These are phyloP conservation scores for Cydia pomonella DNA, from an alignment of 1,140 invertebrate species.

Conservation along the genomic window DNA sequence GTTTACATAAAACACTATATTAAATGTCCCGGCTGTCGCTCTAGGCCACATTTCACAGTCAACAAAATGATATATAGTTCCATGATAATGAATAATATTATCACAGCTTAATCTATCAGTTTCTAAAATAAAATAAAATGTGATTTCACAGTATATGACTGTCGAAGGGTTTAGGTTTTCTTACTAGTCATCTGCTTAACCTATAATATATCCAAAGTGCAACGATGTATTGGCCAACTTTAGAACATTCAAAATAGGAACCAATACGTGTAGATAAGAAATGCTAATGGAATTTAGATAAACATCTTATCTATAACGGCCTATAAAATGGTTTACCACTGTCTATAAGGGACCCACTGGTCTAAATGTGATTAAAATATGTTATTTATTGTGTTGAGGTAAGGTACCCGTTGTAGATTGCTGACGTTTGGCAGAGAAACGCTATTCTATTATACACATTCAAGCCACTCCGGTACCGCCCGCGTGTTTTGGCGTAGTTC, in stretches of 20 bases:
- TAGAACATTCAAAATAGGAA: background rate
- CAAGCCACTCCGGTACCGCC: slow-evolving; percentile 20
- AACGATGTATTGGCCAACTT: background rate
- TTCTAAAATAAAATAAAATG: no score
- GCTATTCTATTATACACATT: slow-evolving; percentile 19
- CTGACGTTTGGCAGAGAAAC: slow-evolving; percentile 16
- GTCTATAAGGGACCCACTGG: background rate
- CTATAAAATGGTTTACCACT: background rate
- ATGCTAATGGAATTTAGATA: slow-evolving; percentile 4
- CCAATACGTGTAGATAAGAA: background rate
- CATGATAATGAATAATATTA: no score
- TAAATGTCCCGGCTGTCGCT: no score
- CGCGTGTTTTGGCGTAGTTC: background rate
- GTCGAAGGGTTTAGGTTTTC: no score
- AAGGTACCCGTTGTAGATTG: background rate
- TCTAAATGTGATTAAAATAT: background rate
- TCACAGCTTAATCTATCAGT: no score
- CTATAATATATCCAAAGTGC: background rate
- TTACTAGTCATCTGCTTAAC: no score
- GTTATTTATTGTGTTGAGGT: slow-evolving; percentile 18
- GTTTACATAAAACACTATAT: no score
- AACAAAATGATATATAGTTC: no score
- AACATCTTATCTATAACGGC: background rate
- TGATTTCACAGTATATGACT: no score
- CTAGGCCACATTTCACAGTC: no score